These are phyloP conservation scores for Drosophila littoralis DNA, from an alignment of 1,140 invertebrate genomes.

Conservation along the genomic window DNA sequence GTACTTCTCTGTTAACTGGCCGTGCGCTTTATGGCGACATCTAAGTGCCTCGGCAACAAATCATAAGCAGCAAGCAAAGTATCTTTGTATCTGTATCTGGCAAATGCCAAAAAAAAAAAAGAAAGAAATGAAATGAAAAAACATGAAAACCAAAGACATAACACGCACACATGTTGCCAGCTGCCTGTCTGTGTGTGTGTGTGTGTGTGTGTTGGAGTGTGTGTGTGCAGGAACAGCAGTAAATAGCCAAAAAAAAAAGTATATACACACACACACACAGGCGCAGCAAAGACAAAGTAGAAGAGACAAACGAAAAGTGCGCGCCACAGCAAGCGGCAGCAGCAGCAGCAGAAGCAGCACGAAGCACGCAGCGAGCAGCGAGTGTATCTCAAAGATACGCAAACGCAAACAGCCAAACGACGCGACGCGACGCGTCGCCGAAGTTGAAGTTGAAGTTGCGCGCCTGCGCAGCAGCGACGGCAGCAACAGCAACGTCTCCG, in stretches of 20 bases:
- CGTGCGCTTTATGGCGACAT: slow-evolving; percentile 18
- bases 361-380: slow-evolving; percentile 22
- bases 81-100: slow-evolving; percentile 39
- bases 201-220: slow-evolving; percentile 24
- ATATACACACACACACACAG: slow-evolving; percentile 13
- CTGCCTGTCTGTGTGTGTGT: slow-evolving; percentile 15
- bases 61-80: slow-evolving; percentile 30
- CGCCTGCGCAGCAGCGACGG: slow-evolving; percentile 49
- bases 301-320: slow-evolving; percentile 47
- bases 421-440: not conserved
- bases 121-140: slow-evolving; percentile 19
- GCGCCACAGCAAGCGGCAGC: slow-evolving; percentile 45
- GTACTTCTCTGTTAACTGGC: slow-evolving; percentile 4
- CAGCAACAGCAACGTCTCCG: slow-evolving; percentile 26
- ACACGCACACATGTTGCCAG: slow-evolving; percentile 63
- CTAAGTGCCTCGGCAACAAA: slow-evolving; percentile 25
- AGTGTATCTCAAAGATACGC: slow-evolving; percentile 55
- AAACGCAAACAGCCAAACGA: slow-evolving; percentile 41
- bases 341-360: slow-evolving; percentile 4
- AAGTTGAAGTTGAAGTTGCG: slow-evolving; percentile 39
- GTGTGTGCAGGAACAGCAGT: slow-evolving; percentile 50
- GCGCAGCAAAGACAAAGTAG: slow-evolving; percentile 38
- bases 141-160: slow-evolving; percentile 35
- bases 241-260: slow-evolving; percentile 50
- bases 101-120: slow-evolving; percentile 40